A percentile compares a stretch with the other conserved stretches of the same genome.
Evolutionary conservation across 1,140 invertebrate genomes (phyloP).

Genomic region (Cardiocondyla obscurior): DNA sequence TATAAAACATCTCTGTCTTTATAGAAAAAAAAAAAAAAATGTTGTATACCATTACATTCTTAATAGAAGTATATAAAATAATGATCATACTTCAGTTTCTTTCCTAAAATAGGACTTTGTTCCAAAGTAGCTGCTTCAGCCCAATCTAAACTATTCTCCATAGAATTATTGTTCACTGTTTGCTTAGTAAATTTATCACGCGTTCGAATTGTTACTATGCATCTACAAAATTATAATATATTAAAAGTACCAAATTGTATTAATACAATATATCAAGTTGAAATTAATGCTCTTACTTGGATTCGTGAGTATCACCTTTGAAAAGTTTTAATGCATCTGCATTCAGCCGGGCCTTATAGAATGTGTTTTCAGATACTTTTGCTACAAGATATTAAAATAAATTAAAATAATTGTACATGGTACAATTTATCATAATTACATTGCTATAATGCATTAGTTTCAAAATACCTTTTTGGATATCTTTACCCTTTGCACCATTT

Average conservation of each 20-base stretch:
- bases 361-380: not conserved
- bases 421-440: not conserved
- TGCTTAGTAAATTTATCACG: not conserved
- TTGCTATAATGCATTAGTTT: not conserved
- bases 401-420: not conserved
- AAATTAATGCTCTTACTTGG: constrained; percentile 1
- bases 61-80: not conserved
- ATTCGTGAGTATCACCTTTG: not conserved
- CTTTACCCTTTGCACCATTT: constrained; percentile 17
- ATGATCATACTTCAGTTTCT: not conserved
- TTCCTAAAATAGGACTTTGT: constrained; percentile 1
- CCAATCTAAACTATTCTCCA: not conserved
- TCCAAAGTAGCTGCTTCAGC: not conserved
- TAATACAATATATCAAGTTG: too few species aligned
- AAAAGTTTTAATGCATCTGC: constrained; percentile 21
- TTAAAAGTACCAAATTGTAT: not conserved
- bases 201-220: too few species aligned
- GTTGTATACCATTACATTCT: not conserved
- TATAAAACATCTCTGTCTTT: not conserved
- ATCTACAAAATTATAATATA: not conserved
- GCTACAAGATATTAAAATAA: not conserved
- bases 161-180: not conserved
- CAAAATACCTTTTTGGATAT: constrained; percentile 9
- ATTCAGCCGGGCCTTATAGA: not conserved
- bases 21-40: not conserved